Percentiles rank a stretch among this genome's conserved stretches.
These are phyloP conservation scores for Microplitis deprimator DNA, from an alignment of 2,888 invertebrate genomes.

Conservation along the genomic window DNA sequence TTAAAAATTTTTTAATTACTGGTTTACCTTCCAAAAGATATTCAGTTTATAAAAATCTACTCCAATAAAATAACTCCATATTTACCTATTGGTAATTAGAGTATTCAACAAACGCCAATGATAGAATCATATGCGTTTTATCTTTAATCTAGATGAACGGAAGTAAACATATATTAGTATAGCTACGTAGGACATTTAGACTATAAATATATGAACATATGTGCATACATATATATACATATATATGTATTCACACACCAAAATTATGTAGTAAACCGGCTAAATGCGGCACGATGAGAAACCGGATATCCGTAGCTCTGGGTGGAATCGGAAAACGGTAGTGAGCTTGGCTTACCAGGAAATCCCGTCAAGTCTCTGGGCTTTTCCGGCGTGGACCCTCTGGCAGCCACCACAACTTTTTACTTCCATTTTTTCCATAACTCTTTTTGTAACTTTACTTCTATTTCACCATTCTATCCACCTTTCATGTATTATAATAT, in stretches of 20 bases:
- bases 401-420: constrained; percentile 16
- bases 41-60: too few species aligned
- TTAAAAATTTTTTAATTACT: too few species aligned
- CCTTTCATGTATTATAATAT: neutral
- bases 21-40: too few species aligned
- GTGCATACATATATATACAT: neutral
- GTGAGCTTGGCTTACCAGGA: constrained; percentile 49
- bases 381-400: constrained; percentile 52
- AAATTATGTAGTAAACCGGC: constrained; percentile 21
- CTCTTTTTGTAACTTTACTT: neutral
- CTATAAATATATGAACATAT: neutral
- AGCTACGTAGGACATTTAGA: neutral
- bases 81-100: too few species aligned
- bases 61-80: too few species aligned
- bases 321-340: constrained; percentile 48
- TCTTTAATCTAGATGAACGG: neutral
- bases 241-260: constrained; percentile 7
- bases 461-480: neutral
- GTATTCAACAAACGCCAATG: too few species aligned
- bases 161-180: neutral
- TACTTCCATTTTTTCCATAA: neutral
- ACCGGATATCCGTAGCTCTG: constrained; percentile 47
- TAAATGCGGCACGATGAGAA: constrained; percentile 41
- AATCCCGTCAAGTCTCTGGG: constrained; percentile 52
- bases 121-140: too few species aligned